Percentiles rank a stretch among this genome's conserved stretches.
Evolutionary conservation across 2,113 vertebrate genomes (phyloP).

Genomic region (Leptodactylus fuscus): DNA sequence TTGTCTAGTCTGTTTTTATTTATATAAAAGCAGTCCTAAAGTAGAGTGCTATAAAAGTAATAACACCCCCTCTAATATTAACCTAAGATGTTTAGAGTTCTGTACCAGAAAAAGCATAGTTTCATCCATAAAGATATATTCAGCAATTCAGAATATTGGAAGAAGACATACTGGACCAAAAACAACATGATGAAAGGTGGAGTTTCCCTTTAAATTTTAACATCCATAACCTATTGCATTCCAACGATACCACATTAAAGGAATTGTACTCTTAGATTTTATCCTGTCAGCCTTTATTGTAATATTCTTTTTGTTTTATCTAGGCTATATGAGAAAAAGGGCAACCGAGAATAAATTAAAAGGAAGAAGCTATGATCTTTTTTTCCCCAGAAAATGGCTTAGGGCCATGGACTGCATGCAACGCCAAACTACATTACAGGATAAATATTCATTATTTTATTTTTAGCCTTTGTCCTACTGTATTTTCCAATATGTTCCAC

Average conservation of each 20-base stretch:
- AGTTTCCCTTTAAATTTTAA: too few species aligned
- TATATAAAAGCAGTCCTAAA: too few species aligned
- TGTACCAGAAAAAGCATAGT: too few species aligned
- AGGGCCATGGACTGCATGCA: not conserved
- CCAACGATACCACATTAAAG: not conserved
- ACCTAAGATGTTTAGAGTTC: too few species aligned
- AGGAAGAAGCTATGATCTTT: not conserved
- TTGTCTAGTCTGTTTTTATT: too few species aligned
- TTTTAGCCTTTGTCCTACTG: not conserved
- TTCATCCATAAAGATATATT: not conserved
- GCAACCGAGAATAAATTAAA: slow-evolving; percentile 6
- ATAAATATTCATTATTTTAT: slow-evolving; percentile 14
- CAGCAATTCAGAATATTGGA: not conserved
- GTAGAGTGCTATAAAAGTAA: too few species aligned
- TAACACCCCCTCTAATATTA: too few species aligned
- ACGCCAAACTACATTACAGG: not conserved
- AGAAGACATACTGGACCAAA: not conserved
- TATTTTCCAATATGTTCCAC: not conserved
- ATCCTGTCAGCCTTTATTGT: not conserved
- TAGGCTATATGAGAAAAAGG: not conserved
- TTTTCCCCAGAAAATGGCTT: not conserved
- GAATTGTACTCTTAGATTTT: not conserved
- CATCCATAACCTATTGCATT: not conserved
- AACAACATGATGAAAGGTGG: too few species aligned
- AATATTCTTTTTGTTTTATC: not conserved